Conservation (phyloP, 2,797 vertebrate species). For the Pitangus sulphuratus region DNA sequence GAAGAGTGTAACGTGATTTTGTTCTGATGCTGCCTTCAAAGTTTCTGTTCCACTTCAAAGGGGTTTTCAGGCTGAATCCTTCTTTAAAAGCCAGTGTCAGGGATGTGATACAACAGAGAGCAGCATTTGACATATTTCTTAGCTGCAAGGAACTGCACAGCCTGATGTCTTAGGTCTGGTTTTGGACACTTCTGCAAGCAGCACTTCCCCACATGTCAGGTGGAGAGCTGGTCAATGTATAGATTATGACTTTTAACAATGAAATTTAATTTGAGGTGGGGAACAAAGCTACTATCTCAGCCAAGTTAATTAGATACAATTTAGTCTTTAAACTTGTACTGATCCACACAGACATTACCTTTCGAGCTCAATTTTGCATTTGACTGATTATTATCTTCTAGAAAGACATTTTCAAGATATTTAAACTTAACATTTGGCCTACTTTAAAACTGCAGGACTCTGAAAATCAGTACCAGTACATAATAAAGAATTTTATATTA, state of each 20-base stretch:
- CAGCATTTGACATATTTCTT: neutral
- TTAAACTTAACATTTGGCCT: constrained; percentile 28
- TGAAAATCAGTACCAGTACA: neutral
- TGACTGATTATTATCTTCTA: constrained; percentile 20
- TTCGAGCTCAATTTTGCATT: constrained; percentile 27
- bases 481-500: constrained; percentile 53
- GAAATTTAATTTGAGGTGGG: neutral
- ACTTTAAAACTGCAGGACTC: neutral
- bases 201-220: neutral
- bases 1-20: constrained; percentile 21
- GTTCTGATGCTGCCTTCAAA: constrained; percentile 30
- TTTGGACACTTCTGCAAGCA: neutral
- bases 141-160: neutral
- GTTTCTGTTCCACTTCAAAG: constrained; percentile 44
- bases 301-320: constrained; percentile 16
- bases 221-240: neutral
- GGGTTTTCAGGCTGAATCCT: neutral
- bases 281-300: neutral
- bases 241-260: constrained; percentile 1
- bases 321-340: constrained; percentile 20
- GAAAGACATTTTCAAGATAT: constrained; percentile 13
- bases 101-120: neutral
- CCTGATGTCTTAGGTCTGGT: neutral
- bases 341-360: neutral
- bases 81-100: neutral